Evolutionary conservation across 2,113 vertebrate genomes (phyloP).

Genomic region (Pterophyllum scalare): DNA sequence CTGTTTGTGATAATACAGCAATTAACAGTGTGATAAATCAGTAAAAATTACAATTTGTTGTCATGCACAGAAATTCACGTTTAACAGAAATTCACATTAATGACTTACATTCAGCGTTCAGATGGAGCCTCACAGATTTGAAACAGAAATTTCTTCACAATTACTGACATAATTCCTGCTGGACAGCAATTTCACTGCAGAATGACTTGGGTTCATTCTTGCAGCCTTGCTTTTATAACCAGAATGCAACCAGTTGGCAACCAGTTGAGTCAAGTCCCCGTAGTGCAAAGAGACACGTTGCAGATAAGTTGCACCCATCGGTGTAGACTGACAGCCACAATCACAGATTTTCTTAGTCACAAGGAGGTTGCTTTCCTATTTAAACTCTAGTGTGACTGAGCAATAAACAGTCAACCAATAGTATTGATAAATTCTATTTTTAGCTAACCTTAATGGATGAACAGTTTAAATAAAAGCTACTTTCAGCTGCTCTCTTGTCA

Average conservation of each 20-base stretch:
- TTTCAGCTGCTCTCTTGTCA: not conserved
- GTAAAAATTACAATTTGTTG: no score
- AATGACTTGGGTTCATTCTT: not conserved
- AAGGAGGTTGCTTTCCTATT: not conserved
- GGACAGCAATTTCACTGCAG: not conserved
- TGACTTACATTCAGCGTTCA: no score
- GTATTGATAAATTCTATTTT: not conserved
- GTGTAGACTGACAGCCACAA: not conserved
- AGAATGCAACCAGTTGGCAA: not conserved
- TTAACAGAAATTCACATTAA: no score
- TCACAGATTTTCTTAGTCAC: not conserved
- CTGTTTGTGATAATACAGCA: no score
- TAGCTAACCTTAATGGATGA: not conserved
- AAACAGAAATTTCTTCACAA: not conserved
- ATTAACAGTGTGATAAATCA: no score
- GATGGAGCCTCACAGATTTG: not conserved
- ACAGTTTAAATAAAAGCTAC: not conserved
- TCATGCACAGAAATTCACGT: no score
- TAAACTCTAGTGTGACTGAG: not conserved
- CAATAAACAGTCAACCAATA: not conserved
- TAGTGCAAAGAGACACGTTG: not conserved
- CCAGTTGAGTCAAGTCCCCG: not conserved
- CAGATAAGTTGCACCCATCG: not conserved
- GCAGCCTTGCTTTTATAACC: not conserved
- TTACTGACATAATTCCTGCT: not conserved